Conservation (phyloP, 2,888 invertebrate genomes). For the Ligdia adustata region DNA sequence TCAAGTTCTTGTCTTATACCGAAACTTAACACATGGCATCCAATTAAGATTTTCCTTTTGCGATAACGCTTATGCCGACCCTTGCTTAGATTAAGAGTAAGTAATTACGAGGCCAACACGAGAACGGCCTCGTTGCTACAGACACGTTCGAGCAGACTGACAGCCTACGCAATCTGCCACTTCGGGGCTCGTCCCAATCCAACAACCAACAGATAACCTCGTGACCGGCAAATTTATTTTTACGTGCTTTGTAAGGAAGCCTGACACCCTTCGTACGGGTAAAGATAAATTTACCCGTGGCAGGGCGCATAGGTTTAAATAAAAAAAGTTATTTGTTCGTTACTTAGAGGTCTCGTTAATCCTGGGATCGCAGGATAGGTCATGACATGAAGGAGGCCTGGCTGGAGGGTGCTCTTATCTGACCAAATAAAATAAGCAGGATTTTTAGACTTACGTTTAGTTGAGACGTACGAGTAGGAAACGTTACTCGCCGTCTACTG, state of each 20-base stretch:
- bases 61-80: conserved; percentile 21
- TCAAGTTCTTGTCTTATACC: too few species aligned
- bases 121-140: conserved; percentile 16
- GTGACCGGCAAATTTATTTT: conserved; percentile 16
- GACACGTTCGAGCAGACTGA: conserved; percentile 28
- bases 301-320: not conserved
- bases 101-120: conserved; percentile 32
- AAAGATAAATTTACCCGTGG: conserved; percentile 15
- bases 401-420: conserved; percentile 13
- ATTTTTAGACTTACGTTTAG: not conserved
- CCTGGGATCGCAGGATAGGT: conserved; percentile 22
- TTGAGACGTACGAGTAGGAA: too few species aligned
- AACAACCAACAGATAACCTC: conserved; percentile 22
- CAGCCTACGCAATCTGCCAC: conserved; percentile 23
- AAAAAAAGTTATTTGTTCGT: conserved; percentile 23
- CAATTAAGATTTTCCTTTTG: conserved; percentile 29
- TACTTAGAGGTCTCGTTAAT: conserved; percentile 29
- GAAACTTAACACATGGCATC: conserved; percentile 6
- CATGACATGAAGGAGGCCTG: conserved; percentile 22
- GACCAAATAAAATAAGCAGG: conserved; percentile 16
- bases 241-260: conserved; percentile 3
- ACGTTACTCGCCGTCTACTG: too few species aligned
- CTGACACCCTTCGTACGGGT: conserved; percentile 1
- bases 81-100: conserved; percentile 21
- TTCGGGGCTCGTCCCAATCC: conserved; percentile 16